These are phyloP conservation scores for Armadillidium nasatum DNA, from an alignment of 1,140 invertebrate genomes.

Conservation along the genomic window DNA sequence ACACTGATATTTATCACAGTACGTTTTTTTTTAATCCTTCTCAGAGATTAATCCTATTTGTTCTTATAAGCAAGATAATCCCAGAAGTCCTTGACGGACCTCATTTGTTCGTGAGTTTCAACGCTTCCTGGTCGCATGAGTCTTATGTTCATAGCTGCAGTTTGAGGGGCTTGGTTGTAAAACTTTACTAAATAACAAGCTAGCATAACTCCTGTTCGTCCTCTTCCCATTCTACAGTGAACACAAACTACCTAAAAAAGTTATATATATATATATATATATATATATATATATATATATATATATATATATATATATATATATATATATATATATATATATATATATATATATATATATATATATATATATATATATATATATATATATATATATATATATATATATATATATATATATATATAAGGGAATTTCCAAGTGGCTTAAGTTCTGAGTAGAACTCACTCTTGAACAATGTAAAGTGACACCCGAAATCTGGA, in stretches of 20 bases:
- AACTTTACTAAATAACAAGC: conserved; percentile 65
- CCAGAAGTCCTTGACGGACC: conserved; percentile 58
- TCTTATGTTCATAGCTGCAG: conserved; percentile 60
- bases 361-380: not conserved
- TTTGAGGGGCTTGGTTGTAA: conserved; percentile 56
- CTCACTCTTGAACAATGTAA: no score
- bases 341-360: not conserved
- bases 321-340: no score
- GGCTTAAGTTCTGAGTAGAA: no score
- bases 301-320: no score
- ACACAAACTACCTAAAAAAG: conserved; percentile 60
- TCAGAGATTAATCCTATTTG: no score
- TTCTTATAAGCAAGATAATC: conserved; percentile 47
- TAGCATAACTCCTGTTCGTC: conserved; percentile 64
- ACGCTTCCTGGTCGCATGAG: conserved; percentile 61
- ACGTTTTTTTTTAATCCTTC: no score
- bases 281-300: no score
- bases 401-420: not conserved
- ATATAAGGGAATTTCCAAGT: no score
- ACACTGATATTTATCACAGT: no score
- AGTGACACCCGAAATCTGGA: no score
- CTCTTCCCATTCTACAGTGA: conserved; percentile 63
- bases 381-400: not conserved
- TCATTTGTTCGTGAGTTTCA: conserved; percentile 63
- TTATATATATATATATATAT: no score